Conservation (phyloP, 1,140 invertebrate species). For the Procambarus clarkii region DNA sequence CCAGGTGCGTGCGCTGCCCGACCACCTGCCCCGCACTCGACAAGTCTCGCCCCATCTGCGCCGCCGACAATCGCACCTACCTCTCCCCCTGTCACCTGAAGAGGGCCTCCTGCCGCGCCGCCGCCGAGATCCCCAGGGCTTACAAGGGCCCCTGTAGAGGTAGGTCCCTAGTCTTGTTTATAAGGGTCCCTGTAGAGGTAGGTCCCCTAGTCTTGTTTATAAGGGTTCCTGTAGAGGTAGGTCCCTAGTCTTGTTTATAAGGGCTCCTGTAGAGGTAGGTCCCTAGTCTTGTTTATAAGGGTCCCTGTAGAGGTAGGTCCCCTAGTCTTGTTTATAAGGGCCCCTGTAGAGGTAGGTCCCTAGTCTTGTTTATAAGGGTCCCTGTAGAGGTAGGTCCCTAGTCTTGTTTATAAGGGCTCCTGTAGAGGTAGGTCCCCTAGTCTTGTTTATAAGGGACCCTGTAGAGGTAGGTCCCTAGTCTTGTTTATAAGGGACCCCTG, state of each 20-base stretch:
- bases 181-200: background rate
- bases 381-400: background rate
- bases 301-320: too few species aligned
- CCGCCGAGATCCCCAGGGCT: slow-evolving; percentile 83
- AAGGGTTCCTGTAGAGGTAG: too few species aligned
- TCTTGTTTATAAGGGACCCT: too few species aligned
- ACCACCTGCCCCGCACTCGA: background rate
- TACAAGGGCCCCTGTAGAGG: slow-evolving; percentile 77
- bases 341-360: too few species aligned
- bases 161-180: background rate
- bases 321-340: too few species aligned
- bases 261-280: too few species aligned
- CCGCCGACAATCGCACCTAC: slow-evolving; percentile 91
- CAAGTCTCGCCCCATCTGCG: slow-evolving; percentile 84
- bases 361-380: background rate
- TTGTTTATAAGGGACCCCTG: background rate
- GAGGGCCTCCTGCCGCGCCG: slow-evolving; percentile 86
- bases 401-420: too few species aligned
- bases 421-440: too few species aligned
- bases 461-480: too few species aligned
- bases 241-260: too few species aligned
- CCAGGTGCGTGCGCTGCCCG: slow-evolving; percentile 26
- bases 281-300: too few species aligned
- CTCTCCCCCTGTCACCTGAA: slow-evolving; percentile 87
- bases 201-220: background rate